These are phyloP conservation scores for Coelinius sp. DNA, from an alignment of 2,888 invertebrate genomes.

Conservation along the genomic window DNA sequence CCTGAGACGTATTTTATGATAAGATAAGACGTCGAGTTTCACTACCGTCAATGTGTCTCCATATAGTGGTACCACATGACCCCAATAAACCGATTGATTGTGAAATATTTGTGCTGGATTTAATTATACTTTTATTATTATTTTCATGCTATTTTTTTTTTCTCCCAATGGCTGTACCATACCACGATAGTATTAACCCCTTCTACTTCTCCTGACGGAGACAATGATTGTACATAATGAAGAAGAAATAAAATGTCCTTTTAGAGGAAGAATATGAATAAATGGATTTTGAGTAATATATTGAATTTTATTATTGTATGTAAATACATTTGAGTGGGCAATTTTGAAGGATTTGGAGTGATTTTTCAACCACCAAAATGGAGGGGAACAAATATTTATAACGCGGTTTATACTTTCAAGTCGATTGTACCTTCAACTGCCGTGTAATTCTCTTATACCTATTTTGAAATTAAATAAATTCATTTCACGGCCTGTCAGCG, in stretches of 20 bases:
- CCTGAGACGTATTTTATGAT: not conserved
- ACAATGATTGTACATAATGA: constrained; percentile 5
- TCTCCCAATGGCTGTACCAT: constrained; percentile 60
- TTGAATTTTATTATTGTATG: constrained; percentile 28
- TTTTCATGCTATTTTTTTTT: not conserved
- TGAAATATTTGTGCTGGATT: not conserved
- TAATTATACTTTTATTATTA: not conserved
- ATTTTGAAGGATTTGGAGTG: not conserved
- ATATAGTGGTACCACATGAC: not conserved
- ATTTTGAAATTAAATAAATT: constrained; percentile 70
- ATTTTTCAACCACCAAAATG: not conserved
- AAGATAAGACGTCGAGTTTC: constrained; percentile 3
- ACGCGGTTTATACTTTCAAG: constrained; percentile 35
- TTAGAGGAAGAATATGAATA: constrained; percentile 55
- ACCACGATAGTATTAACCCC: constrained; percentile 68
- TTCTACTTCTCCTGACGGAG: not conserved
- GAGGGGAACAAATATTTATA: constrained; percentile 12
- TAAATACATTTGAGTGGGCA: not conserved
- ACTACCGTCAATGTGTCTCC: constrained; percentile 16
- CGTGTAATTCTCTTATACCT: constrained; percentile 70
- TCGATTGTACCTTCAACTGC: constrained; percentile 67
- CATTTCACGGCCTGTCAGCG: constrained; percentile 71
- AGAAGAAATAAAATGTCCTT: not conserved
- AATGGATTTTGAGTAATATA: constrained; percentile 66
- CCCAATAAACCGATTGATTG: not conserved